Conservation (phyloP, 2,888 invertebrate genomes). For the Tinea pellionella region DNA sequence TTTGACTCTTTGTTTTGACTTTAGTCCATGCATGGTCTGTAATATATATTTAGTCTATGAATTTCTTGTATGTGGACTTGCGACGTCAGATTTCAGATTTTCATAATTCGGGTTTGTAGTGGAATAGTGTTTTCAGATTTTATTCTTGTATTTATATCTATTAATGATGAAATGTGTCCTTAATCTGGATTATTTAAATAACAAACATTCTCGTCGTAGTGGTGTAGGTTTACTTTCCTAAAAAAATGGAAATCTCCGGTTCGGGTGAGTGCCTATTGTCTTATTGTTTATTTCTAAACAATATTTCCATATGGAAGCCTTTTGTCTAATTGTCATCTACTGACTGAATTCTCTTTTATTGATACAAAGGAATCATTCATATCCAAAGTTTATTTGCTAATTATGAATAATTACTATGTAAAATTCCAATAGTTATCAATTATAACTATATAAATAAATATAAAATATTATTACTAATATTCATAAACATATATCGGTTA, state of each 20-base stretch:
- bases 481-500: slow-evolving; percentile 12
- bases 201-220: neutral
- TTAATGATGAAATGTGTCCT: neutral
- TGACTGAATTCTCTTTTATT: neutral
- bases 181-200: neutral
- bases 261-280: slow-evolving; percentile 35
- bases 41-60: too few species aligned
- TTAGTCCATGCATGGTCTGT: too few species aligned
- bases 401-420: slow-evolving; percentile 11
- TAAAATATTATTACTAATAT: slow-evolving; percentile 12
- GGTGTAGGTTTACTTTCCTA: neutral
- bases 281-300: slow-evolving; percentile 17
- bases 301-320: slow-evolving; percentile 1
- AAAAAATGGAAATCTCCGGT: slow-evolving; percentile 53
- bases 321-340: neutral
- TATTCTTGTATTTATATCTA: neutral
- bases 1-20: too few species aligned
- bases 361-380: neutral
- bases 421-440: slow-evolving; percentile 1
- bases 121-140: neutral
- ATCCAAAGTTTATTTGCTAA: neutral
- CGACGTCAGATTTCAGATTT: neutral
- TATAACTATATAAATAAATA: too few species aligned
- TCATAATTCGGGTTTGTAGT: neutral
- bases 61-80: neutral